These are phyloP conservation scores for Terrapene triunguis DNA, from an alignment of 2,113 vertebrate species.

Conservation along the genomic window DNA sequence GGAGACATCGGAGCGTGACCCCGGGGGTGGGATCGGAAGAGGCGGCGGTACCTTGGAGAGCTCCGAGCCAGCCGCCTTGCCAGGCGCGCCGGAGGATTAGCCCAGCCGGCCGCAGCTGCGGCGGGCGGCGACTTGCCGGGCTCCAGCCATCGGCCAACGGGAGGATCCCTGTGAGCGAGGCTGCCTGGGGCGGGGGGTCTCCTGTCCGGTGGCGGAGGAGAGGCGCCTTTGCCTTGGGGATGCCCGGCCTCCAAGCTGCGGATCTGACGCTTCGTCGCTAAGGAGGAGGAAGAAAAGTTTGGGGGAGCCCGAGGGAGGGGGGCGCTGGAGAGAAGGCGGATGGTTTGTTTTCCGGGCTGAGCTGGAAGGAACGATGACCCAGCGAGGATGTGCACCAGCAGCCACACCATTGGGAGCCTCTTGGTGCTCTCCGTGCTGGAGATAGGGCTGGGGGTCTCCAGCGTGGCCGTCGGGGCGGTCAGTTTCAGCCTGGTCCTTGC, in stretches of 20 bases:
- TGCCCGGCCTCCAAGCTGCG: neutral
- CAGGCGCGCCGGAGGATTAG: neutral
- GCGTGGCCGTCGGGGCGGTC: constrained; percentile 96
- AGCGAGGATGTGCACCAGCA: constrained; percentile 97
- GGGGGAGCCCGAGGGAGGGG: constrained; percentile 56
- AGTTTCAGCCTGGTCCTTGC: constrained; percentile 91
- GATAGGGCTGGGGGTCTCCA: constrained; percentile 98
- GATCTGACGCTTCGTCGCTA: constrained; percentile 47
- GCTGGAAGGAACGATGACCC: constrained; percentile 91
- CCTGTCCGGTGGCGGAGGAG: neutral
- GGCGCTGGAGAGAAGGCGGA: constrained; percentile 45
- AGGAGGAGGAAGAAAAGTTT: constrained; percentile 79
- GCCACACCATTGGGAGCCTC: constrained; percentile 98
- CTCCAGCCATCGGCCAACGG: neutral
- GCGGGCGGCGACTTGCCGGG: neutral
- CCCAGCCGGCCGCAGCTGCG: neutral
- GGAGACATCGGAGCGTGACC: neutral
- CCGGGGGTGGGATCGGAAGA: neutral
- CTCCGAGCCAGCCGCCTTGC: neutral
- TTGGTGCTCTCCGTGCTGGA: constrained; percentile 96
- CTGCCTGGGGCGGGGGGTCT: neutral
- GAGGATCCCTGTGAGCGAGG: neutral
- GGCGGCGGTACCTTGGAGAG: constrained; percentile 78
- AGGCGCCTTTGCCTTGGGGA: neutral
- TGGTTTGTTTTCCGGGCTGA: constrained; percentile 77